Conservation (phyloP, 2,797 vertebrate species). For the Sebastes trivittatus region DNA sequence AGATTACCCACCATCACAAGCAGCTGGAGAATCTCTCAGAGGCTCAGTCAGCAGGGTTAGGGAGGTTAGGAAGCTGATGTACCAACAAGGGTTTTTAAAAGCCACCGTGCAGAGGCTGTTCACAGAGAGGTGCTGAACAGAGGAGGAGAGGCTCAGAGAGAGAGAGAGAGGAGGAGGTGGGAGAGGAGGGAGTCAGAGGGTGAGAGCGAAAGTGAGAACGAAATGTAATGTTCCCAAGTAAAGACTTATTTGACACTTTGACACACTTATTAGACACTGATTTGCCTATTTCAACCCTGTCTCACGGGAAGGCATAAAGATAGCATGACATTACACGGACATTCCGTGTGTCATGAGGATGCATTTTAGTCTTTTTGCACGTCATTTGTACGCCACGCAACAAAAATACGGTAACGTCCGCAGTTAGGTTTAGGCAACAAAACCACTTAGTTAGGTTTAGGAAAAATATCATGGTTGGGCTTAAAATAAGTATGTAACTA, state of each 20-base stretch:
- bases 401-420: too few relatives aligned
- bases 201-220: neutral
- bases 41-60: conserved; percentile 60
- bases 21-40: conserved; percentile 51
- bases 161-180: neutral
- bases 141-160: conserved; percentile 22
- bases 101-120: conserved; percentile 48
- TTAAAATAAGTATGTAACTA: too few relatives aligned
- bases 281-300: neutral
- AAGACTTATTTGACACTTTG: neutral
- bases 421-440: too few relatives aligned
- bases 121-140: conserved; percentile 42
- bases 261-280: too few relatives aligned
- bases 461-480: too few relatives aligned
- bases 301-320: too few relatives aligned
- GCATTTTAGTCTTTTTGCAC: too few relatives aligned
- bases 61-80: conserved; percentile 62
- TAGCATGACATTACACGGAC: too few relatives aligned
- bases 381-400: too few relatives aligned
- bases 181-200: neutral
- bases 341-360: too few relatives aligned
- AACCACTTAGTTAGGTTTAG: too few relatives aligned
- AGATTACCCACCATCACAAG: conserved; percentile 48
- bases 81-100: conserved; percentile 66
- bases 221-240: conserved; percentile 31